Percentiles rank a stretch among this genome's conserved stretches.
phyloP scores from a whole-genome alignment of 2,797 vertebrate genomes.

The Acanthornis magna region DNA sequence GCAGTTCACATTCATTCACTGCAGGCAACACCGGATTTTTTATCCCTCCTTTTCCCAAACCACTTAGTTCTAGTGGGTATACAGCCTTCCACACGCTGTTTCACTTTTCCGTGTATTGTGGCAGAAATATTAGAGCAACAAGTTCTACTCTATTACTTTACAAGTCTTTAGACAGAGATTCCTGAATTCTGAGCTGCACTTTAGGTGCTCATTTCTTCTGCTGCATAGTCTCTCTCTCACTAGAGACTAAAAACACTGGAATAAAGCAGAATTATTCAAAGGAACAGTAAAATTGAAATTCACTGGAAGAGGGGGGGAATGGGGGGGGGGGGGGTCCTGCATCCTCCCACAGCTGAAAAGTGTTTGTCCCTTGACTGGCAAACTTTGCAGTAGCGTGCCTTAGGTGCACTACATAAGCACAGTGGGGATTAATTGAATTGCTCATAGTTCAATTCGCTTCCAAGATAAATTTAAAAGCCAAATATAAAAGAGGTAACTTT shows the following conservation, averaged over 20 bases:
- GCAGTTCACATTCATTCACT: background rate
- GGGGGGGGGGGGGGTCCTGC: background rate
- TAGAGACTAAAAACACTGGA: background rate
- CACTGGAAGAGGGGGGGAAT: accelerated
- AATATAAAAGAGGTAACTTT: background rate
- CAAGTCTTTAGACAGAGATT: background rate
- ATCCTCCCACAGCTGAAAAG: background rate
- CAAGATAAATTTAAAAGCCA: background rate
- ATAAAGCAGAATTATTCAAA: background rate
- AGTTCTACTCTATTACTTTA: background rate
- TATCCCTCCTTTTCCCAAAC: background rate
- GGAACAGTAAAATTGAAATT: background rate
- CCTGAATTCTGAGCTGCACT: background rate
- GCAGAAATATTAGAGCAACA: background rate
- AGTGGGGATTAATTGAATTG: background rate
- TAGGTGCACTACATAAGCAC: background rate
- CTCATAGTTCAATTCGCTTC: background rate
- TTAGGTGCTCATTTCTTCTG: background rate
- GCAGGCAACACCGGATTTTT: background rate
- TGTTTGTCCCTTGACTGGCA: background rate
- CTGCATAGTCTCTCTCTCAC: background rate
- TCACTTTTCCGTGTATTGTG: background rate
- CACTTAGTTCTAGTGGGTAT: background rate
- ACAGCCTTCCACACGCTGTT: background rate
- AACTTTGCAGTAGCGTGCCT: background rate